Evolutionary conservation across 2,888 invertebrate genomes (phyloP), one percentile per base, ranked within the genome.

Genomic region (Plagodis pulveraria): DNA sequence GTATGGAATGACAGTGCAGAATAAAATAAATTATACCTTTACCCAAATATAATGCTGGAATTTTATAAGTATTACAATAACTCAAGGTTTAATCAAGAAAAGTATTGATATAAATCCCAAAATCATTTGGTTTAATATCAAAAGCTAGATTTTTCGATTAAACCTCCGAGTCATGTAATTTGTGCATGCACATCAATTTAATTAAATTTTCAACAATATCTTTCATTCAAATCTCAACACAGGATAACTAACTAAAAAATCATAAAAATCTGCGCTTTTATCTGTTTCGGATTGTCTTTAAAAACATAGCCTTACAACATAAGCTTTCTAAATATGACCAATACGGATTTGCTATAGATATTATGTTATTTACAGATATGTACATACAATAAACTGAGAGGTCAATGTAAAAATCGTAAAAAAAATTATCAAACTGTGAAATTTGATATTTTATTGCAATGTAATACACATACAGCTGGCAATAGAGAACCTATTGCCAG

Each of bases 11-110:
- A 70, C 60, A 58, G 67, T 80, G 77, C 72, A 59, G 72, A 78
- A 83, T 75, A 77, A 80, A 76, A 83, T 10, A 75, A 77, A 80
- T 70, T 80, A 80, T 87, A 89, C 88, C 87, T 86, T 79, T 80
- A 83, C 88, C 89, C 82, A 84, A 83, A 77, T 81, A 78, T 74
- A 79, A 84, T 74, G 76, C 71, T 76, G 74, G 38, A 56, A 57
- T 33, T 61, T 34, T 61, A 52, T 41, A 61, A 38, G 34, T 8
- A 53, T 8, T 68, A 69, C 67, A 69, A 55, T 58, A 45, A 54
- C 56, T 40, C 47, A 53, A 62, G 32, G 41, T 9, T 9, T 9
- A n/a, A 45, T 35, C 12, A 42, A 40, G 8, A 35, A 36, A 32
- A 33, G n/a, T 47, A 36, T 32, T n/a, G 11, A 48, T 9, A 48